Percentiles rank a stretch among this genome's conserved stretches.
phyloP scores from a whole-genome alignment of 2,797 vertebrate species.

The Capromys pilorides region DNA sequence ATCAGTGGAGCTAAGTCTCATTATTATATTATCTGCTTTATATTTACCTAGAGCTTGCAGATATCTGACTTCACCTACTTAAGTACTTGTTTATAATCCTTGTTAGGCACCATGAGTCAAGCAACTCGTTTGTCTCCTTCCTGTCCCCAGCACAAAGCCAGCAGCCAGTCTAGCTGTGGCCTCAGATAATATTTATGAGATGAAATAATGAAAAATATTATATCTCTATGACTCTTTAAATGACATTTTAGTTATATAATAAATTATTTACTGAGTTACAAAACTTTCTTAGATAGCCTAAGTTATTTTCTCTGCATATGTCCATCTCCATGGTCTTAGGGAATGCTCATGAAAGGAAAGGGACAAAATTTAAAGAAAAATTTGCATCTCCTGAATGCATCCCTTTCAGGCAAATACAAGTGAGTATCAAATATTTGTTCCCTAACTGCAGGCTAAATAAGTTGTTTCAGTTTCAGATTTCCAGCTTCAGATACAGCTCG shows the following conservation, averaged over 20 bases:
- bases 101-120: not conserved
- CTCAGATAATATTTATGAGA: not conserved
- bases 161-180: not conserved
- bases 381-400: not conserved
- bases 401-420: conserved; percentile 26
- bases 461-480: conserved; percentile 20
- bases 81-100: not conserved
- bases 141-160: not conserved
- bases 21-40: not conserved
- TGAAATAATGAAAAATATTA: not conserved
- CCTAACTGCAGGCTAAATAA: conserved; percentile 42
- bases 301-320: not conserved
- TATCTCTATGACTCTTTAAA: not conserved
- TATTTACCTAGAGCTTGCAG: not conserved
- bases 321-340: not conserved
- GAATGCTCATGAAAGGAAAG: not conserved
- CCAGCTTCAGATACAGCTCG: not conserved
- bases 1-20: not conserved
- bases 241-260: not conserved
- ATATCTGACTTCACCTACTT: not conserved
- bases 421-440: not conserved
- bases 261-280: not conserved
- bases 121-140: not conserved
- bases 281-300: not conserved
- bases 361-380: not conserved